Conservation (phyloP, 1,140 invertebrate species). For the Drosophila parabipectinata region DNA sequence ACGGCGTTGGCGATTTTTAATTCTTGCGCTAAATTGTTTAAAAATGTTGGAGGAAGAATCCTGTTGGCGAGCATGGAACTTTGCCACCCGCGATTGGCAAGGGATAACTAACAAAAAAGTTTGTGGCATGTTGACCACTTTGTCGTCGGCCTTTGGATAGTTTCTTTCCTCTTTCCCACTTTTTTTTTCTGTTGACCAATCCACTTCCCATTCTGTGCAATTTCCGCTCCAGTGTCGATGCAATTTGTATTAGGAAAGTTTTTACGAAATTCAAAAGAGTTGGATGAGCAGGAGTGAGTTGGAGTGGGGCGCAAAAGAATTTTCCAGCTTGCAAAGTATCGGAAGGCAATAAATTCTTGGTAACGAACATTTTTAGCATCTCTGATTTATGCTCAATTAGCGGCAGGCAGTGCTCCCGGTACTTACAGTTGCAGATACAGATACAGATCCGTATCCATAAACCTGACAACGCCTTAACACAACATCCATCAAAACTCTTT, state of each 20-base stretch:
- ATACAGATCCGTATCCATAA: constrained; percentile 48
- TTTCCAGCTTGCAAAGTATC: constrained; percentile 53
- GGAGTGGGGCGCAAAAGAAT: constrained; percentile 49
- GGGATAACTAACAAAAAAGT: constrained; percentile 64
- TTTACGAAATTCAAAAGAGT: constrained; percentile 30
- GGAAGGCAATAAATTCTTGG: constrained; percentile 66
- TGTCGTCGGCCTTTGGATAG: constrained; percentile 66
- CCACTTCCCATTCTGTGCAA: constrained; percentile 30
- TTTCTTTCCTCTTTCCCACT: constrained; percentile 12
- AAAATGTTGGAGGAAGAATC: constrained; percentile 80
- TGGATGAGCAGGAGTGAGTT: background rate
- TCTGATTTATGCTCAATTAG: constrained; percentile 80
- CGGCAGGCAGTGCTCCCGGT: constrained; percentile 22
- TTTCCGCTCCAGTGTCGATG: constrained; percentile 79
- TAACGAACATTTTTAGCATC: constrained; percentile 54
- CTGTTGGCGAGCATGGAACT: constrained; percentile 46
- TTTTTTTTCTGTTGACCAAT: background rate
- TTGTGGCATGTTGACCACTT: constrained; percentile 81
- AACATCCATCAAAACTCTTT: constrained; percentile 74
- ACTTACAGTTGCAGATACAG: constrained; percentile 13
- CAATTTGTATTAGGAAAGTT: constrained; percentile 78
- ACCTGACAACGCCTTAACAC: constrained; percentile 53
- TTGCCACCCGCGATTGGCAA: constrained; percentile 54
- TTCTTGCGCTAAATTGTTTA: constrained; percentile 82
- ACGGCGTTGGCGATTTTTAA: constrained; percentile 79